These are phyloP conservation scores for Ricordea florida DNA, from an alignment of 92 coral and sea anemone species.

Conservation along the genomic window DNA sequence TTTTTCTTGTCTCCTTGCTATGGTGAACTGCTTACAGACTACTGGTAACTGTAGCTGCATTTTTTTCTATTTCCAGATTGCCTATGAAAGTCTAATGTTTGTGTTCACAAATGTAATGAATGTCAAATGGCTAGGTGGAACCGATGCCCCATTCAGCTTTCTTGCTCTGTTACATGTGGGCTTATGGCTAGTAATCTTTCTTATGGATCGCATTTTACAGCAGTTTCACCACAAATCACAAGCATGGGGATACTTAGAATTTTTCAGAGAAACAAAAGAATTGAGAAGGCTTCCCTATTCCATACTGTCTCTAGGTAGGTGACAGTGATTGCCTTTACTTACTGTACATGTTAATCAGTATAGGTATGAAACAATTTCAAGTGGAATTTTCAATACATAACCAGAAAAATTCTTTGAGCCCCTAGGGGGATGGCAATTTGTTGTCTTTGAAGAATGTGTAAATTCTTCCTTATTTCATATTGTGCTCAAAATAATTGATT, in stretches of 20 bases:
- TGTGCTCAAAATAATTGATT: background rate
- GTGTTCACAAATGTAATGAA: constrained; percentile 1
- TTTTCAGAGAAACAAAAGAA: constrained; percentile 81
- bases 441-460: no score
- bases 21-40: no score
- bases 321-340: background rate
- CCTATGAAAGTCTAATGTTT: constrained; percentile 32
- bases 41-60: no score
- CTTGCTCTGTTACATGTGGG: constrained; percentile 78
- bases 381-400: no score
- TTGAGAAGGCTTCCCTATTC: constrained; percentile 74
- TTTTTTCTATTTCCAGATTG: constrained; percentile 45
- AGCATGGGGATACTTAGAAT: constrained; percentile 75
- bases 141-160: constrained; percentile 81
- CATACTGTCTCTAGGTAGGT: constrained; percentile 73
- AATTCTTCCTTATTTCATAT: no score
- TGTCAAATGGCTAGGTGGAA: constrained; percentile 12
- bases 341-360: no score
- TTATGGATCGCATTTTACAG: constrained; percentile 71
- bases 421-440: background rate
- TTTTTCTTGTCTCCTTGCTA: no score
- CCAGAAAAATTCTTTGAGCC: no score
- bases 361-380: no score
- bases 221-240: constrained; percentile 72
- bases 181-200: constrained; percentile 75